A percentile compares a stretch with the other conserved stretches of the same genome.
Conservation (phyloP, 2,888 invertebrate genomes). For the Eristalis tenax region DNA sequence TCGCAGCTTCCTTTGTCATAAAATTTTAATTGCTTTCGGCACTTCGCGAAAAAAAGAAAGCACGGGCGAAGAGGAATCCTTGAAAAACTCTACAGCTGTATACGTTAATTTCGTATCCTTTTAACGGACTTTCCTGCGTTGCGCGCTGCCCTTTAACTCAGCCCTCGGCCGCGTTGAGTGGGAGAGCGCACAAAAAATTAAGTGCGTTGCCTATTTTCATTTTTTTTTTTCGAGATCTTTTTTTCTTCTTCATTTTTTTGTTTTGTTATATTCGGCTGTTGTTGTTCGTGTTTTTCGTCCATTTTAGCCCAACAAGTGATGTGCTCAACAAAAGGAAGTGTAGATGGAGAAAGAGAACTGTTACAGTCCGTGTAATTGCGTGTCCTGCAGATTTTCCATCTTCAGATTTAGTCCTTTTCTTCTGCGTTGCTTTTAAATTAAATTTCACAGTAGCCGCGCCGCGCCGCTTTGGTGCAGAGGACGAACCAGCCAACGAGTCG, state of each 20-base stretch:
- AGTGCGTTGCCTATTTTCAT: slow-evolving; percentile 66
- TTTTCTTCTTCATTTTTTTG: not conserved
- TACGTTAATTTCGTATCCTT: slow-evolving; percentile 69
- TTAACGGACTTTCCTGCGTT: slow-evolving; percentile 59
- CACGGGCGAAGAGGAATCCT: slow-evolving; percentile 25
- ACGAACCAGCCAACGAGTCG: slow-evolving; percentile 9
- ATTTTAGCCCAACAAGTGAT: slow-evolving; percentile 63
- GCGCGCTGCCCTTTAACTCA: slow-evolving; percentile 62
- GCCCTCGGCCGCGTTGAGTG: slow-evolving; percentile 50
- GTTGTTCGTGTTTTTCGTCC: slow-evolving; percentile 33
- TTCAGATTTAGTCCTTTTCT: slow-evolving; percentile 61
- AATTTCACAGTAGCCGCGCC: slow-evolving; percentile 61
- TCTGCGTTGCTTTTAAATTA: slow-evolving; percentile 65
- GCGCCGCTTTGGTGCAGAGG: slow-evolving; percentile 7
- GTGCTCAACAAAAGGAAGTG: slow-evolving; percentile 50
- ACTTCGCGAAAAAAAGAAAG: slow-evolving; percentile 48
- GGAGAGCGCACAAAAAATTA: slow-evolving; percentile 43
- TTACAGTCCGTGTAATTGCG: slow-evolving; percentile 70
- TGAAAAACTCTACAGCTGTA: slow-evolving; percentile 62
- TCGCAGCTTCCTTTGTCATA: slow-evolving; percentile 62
- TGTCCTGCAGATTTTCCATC: slow-evolving; percentile 66
- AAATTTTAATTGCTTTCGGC: slow-evolving; percentile 72
- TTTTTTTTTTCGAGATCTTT: slow-evolving; percentile 2
- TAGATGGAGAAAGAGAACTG: slow-evolving; percentile 44
- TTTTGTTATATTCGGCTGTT: not conserved